phyloP scores from a whole-genome alignment of 1,140 invertebrate genomes.

The Drosophila gunungcola region DNA sequence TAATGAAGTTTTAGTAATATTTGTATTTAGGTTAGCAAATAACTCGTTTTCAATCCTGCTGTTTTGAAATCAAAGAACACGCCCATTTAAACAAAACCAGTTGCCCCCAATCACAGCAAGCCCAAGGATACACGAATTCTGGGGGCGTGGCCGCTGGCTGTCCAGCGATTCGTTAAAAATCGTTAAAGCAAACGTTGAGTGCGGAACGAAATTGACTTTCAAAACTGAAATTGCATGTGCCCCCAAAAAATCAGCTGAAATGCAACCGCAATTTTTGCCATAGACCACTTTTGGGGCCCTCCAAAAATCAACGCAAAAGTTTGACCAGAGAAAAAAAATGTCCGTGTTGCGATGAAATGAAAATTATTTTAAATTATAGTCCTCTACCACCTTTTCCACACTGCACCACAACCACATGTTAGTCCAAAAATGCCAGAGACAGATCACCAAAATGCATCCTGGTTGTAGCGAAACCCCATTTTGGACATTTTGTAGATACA shows the following conservation, averaged over 20 bases:
- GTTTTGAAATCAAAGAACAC: no score
- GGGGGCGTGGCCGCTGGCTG: slow-evolving; percentile 21
- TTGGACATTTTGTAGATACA: slow-evolving; percentile 36
- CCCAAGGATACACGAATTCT: neutral
- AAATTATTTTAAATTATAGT: slow-evolving; percentile 74
- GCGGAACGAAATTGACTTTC: slow-evolving; percentile 32
- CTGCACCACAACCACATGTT: slow-evolving; percentile 54
- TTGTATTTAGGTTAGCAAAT: no score
- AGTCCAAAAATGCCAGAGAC: slow-evolving; percentile 62
- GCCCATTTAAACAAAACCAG: no score
- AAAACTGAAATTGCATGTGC: slow-evolving; percentile 20
- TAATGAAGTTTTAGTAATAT: neutral
- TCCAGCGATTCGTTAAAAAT: slow-evolving; percentile 46
- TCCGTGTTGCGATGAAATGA: slow-evolving; percentile 32
- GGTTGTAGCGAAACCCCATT: slow-evolving; percentile 21
- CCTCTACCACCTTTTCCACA: slow-evolving; percentile 2
- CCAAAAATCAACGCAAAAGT: neutral
- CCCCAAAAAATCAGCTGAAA: slow-evolving; percentile 23
- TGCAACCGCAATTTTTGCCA: slow-evolving; percentile 45
- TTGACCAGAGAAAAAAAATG: slow-evolving; percentile 12
- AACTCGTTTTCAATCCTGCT: no score
- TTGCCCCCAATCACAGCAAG: no score
- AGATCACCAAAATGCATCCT: slow-evolving; percentile 22
- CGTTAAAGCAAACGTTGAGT: slow-evolving; percentile 49
- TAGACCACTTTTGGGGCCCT: neutral